A percentile compares a stretch with the other conserved stretches of the same genome.
phyloP scores from a whole-genome alignment of 2,113 vertebrate genomes.

The Xyrauchen texanus region DNA sequence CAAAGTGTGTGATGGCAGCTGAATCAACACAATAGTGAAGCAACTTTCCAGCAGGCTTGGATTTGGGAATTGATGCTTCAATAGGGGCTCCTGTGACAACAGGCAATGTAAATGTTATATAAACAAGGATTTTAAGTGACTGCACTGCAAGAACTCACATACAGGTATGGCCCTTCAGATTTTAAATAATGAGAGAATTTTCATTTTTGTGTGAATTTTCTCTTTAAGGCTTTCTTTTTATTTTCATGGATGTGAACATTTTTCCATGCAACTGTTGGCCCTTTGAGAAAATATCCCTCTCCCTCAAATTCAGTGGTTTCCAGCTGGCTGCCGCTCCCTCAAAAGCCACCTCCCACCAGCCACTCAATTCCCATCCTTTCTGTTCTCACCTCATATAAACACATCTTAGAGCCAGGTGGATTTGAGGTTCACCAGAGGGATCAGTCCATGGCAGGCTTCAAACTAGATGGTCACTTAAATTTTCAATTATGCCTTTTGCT shows the following conservation, averaged over 20 bases:
- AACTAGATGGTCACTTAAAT: conserved; percentile 53
- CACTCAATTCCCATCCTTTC: conserved; percentile 52
- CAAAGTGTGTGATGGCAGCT: conserved; percentile 48
- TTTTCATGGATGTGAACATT: not conserved
- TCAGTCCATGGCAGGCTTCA: conserved; percentile 29
- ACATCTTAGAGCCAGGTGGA: conserved; percentile 40
- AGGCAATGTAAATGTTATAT: not conserved
- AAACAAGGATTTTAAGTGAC: not conserved
- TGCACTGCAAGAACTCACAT: not conserved
- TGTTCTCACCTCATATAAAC: conserved; percentile 27
- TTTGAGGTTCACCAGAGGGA: conserved; percentile 40
- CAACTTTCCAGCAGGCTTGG: conserved; percentile 13
- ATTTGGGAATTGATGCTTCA: conserved; percentile 7
- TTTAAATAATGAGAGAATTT: not conserved
- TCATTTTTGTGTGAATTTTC: too few relatives aligned
- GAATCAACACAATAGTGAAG: conserved; percentile 50
- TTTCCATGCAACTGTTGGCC: not conserved
- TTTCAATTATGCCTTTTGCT: conserved; percentile 62
- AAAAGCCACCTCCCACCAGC: conserved; percentile 39
- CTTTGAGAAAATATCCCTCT: not conserved
- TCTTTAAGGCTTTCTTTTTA: too few relatives aligned
- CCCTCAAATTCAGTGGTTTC: not conserved
- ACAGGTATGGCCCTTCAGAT: not conserved
- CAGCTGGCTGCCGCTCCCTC: conserved; percentile 26
- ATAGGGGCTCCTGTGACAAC: conserved; percentile 17